phyloP scores from a whole-genome alignment of 2,797 vertebrate species.

The Chiroxiphia lanceolata region DNA sequence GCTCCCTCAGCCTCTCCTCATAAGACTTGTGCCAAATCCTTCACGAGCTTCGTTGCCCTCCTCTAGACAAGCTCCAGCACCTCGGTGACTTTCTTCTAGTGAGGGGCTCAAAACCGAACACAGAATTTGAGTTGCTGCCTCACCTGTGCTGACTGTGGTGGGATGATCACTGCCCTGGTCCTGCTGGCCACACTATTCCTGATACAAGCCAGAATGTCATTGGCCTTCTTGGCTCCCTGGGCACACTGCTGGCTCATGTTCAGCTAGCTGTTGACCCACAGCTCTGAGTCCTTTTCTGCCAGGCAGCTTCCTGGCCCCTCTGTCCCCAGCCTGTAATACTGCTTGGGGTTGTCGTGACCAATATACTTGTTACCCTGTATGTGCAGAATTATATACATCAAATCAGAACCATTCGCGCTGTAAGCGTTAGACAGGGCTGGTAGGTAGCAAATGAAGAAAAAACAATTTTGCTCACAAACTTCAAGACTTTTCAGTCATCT shows the following conservation, averaged over 20 bases:
- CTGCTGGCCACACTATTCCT: not conserved
- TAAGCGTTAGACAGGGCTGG: not conserved
- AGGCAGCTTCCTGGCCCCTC: not conserved
- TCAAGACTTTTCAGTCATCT: not conserved
- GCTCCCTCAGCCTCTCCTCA: not conserved
- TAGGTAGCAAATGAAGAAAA: not conserved
- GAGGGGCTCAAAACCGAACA: accelerated
- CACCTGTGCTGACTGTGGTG: accelerated
- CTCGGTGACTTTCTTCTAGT: not conserved
- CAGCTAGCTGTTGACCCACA: not conserved
- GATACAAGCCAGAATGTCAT: not conserved
- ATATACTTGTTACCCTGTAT: not conserved
- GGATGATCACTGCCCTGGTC: accelerated
- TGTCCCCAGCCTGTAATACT: not conserved
- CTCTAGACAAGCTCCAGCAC: not conserved
- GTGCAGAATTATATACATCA: not conserved
- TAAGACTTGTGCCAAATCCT: not conserved
- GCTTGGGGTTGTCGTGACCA: not conserved
- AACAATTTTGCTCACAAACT: not conserved
- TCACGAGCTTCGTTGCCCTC: not conserved
- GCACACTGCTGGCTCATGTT: accelerated
- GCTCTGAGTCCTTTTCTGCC: not conserved
- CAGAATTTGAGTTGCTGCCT: accelerated
- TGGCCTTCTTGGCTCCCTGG: not conserved
- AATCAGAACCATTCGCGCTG: not conserved